Conservation (phyloP, 1,140 invertebrate species). For the Gerris buenoi region DNA sequence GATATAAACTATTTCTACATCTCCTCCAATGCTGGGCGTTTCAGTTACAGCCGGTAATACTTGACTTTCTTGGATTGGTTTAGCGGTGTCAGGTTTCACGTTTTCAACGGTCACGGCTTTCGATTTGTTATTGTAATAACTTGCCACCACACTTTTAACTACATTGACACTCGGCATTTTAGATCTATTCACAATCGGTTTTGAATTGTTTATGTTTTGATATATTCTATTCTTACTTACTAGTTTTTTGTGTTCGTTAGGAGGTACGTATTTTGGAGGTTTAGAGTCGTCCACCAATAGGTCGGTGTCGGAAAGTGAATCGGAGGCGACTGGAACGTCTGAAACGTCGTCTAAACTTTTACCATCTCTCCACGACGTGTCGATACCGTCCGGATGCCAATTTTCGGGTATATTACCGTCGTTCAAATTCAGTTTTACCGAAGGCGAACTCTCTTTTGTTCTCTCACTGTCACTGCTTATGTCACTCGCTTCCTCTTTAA, state of each 20-base stretch:
- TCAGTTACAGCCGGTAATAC: not conserved
- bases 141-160: not conserved
- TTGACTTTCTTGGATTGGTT: not conserved
- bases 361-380: constrained; percentile 17
- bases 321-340: constrained; percentile 15
- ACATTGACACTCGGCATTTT: not conserved
- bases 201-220: not conserved
- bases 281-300: constrained; percentile 3
- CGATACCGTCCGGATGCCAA: constrained; percentile 18
- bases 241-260: no score
- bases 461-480: constrained; percentile 18
- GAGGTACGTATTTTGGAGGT: not conserved
- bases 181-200: not conserved
- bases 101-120: not conserved
- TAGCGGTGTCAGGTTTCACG: constrained; percentile 2
- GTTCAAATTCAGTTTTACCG: not conserved
- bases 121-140: constrained; percentile 4
- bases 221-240: not conserved
- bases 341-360: constrained; percentile 17
- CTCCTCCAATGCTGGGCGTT: constrained; percentile 3
- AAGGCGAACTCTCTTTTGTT: not conserved
- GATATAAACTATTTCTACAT: constrained; percentile 14
- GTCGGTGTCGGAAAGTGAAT: constrained; percentile 14
- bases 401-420: constrained; percentile 7
- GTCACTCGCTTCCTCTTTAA: constrained; percentile 24